A percentile compares a stretch with the other conserved stretches of the same genome.
phyloP scores from a whole-genome alignment of 35 echinoderm and acorn worm species.

The Stichopus chloronotus region DNA sequence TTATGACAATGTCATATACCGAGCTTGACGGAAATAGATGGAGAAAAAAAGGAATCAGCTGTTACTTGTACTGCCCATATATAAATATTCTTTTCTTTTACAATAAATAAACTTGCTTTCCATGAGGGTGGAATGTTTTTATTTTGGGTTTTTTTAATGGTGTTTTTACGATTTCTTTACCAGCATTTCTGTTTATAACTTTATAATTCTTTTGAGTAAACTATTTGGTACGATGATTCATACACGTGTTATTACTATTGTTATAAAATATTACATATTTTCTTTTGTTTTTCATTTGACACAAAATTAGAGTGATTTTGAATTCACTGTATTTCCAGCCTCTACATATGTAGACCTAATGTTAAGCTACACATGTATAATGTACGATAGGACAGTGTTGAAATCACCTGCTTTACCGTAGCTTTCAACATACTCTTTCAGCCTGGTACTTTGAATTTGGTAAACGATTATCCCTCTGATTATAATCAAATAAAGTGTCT shows the following conservation, averaged over 20 bases:
- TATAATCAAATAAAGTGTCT: not conserved
- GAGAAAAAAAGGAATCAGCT: too few relatives aligned
- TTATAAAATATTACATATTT: too few relatives aligned
- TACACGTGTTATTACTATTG: not conserved
- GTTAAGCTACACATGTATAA: not conserved
- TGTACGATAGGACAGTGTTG: not conserved
- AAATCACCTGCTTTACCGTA: not conserved
- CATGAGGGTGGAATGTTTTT: not conserved
- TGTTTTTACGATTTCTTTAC: slow-evolving; percentile 12
- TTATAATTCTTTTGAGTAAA: not conserved
- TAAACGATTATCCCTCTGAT: not conserved
- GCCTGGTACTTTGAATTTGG: not conserved
- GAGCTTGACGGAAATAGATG: too few relatives aligned
- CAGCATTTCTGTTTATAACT: not conserved
- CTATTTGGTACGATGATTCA: not conserved
- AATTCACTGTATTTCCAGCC: not conserved
- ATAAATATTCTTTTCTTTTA: too few relatives aligned
- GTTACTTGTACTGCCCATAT: too few relatives aligned
- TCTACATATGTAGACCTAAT: not conserved
- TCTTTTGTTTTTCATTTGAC: not conserved
- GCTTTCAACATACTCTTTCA: not conserved
- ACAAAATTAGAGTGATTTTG: not conserved
- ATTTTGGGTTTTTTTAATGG: not conserved
- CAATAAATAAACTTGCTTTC: not conserved
- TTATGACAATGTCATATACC: too few relatives aligned